Conservation (phyloP, 2,113 vertebrate genomes). For the Melanerpes formicivorus region DNA sequence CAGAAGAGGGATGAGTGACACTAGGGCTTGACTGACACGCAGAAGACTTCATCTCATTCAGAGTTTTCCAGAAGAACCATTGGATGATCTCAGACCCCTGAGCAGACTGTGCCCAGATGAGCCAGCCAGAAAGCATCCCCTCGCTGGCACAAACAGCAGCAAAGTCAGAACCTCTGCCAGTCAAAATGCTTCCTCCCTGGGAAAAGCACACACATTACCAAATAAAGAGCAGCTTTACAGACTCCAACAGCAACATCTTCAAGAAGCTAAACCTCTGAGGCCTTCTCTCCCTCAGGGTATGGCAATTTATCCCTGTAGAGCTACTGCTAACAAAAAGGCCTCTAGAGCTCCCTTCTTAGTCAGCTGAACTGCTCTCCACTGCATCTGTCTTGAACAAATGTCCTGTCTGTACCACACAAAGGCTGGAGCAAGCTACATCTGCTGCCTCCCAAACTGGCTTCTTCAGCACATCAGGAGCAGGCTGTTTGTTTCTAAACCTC, state of each 20-base stretch:
- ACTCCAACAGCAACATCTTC: background rate
- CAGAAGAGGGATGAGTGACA: slow-evolving; percentile 26
- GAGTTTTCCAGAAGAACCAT: background rate
- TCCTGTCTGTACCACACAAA: background rate
- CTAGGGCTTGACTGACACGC: background rate
- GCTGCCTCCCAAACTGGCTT: background rate
- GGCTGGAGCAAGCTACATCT: background rate
- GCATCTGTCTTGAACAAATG: background rate
- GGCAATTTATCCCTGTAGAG: background rate
- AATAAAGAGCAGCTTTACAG: background rate
- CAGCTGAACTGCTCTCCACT: background rate
- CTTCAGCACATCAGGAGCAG: background rate
- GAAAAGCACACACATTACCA: background rate
- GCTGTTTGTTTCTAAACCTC: slow-evolving; percentile 6
- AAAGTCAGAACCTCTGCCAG: background rate
- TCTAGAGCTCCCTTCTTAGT: background rate
- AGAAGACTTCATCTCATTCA: background rate
- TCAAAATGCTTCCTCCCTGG: background rate
- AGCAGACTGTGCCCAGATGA: background rate
- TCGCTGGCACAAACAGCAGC: background rate
- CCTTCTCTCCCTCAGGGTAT: background rate
- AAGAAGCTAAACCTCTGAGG: background rate
- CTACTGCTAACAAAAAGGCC: background rate
- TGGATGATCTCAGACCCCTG: background rate
- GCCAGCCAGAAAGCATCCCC: background rate